Conservation (phyloP, 2,797 vertebrate genomes). For the Notamacropus eugenii region DNA sequence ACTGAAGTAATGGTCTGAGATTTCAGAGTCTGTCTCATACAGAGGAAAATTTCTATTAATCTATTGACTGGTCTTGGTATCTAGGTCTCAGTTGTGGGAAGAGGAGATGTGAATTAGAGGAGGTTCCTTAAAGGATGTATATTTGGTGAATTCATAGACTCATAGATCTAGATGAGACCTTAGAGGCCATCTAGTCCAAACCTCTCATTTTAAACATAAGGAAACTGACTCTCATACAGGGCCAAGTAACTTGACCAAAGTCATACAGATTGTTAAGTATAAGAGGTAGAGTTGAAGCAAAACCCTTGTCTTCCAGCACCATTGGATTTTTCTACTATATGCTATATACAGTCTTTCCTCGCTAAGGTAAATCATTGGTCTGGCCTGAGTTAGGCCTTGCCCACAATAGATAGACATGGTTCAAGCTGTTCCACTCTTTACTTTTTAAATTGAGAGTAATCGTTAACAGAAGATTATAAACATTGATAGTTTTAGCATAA, state of each 20-base stretch:
- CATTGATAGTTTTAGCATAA: constrained; percentile 64
- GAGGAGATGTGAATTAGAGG: neutral
- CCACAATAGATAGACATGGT: neutral
- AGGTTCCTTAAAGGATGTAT: neutral
- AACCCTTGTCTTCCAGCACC: neutral
- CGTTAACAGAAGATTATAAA: constrained; percentile 74
- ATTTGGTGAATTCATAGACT: neutral
- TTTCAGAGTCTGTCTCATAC: neutral
- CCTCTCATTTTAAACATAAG: neutral
- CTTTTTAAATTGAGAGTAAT: constrained; percentile 76
- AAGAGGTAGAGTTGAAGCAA: neutral
- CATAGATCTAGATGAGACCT: neutral
- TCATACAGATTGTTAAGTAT: neutral
- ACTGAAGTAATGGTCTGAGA: neutral
- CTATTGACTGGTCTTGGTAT: neutral
- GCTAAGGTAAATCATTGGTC: neutral
- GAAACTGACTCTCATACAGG: neutral
- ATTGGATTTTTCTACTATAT: neutral
- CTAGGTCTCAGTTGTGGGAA: neutral
- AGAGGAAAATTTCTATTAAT: neutral
- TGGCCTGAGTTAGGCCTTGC: neutral
- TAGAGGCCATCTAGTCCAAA: neutral
- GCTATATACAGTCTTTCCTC: neutral
- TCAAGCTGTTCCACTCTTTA: constrained; percentile 69
- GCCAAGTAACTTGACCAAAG: neutral